Percentiles rank a stretch among this genome's conserved stretches.
phyloP scores from a whole-genome alignment of 2,113 vertebrate species.

The Phocoena sinus region DNA sequence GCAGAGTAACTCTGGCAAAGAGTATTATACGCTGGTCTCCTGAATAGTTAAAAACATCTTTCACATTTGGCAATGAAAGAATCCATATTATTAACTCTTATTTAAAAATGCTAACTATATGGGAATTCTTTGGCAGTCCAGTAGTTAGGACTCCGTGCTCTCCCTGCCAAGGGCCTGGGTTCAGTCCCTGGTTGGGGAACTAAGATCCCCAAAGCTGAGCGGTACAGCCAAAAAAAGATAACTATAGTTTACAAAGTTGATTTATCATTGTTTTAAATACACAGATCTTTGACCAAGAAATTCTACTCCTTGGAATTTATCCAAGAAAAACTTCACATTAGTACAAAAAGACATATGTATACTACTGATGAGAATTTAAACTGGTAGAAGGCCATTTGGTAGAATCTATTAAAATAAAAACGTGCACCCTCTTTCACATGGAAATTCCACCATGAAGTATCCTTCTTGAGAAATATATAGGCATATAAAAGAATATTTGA shows the following conservation, averaged over 20 bases:
- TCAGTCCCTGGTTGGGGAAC: neutral
- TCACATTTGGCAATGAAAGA: neutral
- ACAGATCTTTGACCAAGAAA: neutral
- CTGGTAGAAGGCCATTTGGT: neutral
- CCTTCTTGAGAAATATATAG: neutral
- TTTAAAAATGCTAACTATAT: neutral
- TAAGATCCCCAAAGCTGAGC: neutral
- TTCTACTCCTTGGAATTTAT: neutral
- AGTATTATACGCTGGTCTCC: neutral
- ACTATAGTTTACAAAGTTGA: neutral
- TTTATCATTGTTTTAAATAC: slow-evolving; percentile 11
- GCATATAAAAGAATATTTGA: neutral
- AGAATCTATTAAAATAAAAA: slow-evolving; percentile 18
- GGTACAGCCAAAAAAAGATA: neutral
- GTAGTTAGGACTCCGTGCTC: neutral
- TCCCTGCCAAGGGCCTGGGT: neutral
- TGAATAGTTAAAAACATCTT: neutral
- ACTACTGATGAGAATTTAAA: neutral
- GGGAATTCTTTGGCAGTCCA: neutral
- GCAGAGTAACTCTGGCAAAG: neutral
- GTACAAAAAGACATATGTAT: neutral
- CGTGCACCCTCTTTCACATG: neutral
- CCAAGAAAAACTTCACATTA: neutral
- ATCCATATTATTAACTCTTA: neutral
- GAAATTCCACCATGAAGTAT: neutral